phyloP scores from a whole-genome alignment of 2,888 invertebrate species.

The Drosophila mettleri region DNA sequence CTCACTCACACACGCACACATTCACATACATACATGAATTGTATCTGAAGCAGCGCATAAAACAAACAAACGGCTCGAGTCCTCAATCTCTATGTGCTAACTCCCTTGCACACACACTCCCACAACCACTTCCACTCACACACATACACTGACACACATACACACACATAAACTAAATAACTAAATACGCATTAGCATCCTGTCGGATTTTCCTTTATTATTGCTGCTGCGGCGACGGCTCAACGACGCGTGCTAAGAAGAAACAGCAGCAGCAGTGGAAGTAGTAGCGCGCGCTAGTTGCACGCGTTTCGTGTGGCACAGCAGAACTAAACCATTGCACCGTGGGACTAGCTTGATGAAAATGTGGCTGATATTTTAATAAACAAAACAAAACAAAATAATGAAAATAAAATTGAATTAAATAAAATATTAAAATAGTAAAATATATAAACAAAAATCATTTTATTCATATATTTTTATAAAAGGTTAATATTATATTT shows the following conservation, averaged over 20 bases:
- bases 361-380: neutral
- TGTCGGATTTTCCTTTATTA: conserved; percentile 77
- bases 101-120: conserved; percentile 5
- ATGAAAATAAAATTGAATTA: too few species aligned
- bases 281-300: conserved; percentile 33
- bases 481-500: too few species aligned
- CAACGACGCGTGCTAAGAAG: conserved; percentile 36
- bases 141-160: conserved; percentile 14
- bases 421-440: neutral
- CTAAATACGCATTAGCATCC: conserved; percentile 81
- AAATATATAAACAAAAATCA: too few species aligned
- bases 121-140: neutral
- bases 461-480: too few species aligned
- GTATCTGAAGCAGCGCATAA: conserved; percentile 47
- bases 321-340: conserved; percentile 35
- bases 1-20: conserved; percentile 15
- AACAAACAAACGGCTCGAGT: conserved; percentile 57
- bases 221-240: conserved; percentile 50
- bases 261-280: conserved; percentile 4
- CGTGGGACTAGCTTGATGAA: conserved; percentile 9
- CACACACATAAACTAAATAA: conserved; percentile 67
- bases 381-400: neutral
- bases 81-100: conserved; percentile 14
- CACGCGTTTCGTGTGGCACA: conserved; percentile 30
- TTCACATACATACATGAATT: conserved; percentile 5